Evolutionary conservation across 2,797 vertebrate genomes (phyloP).

Genomic region (Clangula hyemalis): DNA sequence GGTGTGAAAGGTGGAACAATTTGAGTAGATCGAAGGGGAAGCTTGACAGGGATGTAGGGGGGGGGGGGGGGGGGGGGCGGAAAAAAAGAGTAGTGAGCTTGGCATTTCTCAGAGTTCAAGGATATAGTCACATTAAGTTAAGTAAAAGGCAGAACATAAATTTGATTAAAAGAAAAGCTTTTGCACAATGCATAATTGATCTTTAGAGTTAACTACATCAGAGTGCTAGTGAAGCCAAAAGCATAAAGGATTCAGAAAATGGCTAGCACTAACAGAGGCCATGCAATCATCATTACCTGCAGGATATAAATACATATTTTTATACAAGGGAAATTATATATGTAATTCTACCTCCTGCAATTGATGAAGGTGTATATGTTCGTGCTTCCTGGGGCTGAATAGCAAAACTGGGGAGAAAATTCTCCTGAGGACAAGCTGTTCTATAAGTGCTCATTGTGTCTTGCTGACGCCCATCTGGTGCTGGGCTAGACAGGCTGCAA

Average conservation of each 20-base stretch:
- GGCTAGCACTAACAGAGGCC: not conserved
- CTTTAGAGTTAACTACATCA: not conserved
- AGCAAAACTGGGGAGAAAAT: not conserved
- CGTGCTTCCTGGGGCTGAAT: not conserved
- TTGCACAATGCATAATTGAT: not conserved
- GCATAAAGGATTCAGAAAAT: not conserved
- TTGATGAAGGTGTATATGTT: not conserved
- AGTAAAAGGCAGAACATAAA: slow-evolving; percentile 4
- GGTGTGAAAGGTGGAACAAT: not conserved
- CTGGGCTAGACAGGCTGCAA: not conserved
- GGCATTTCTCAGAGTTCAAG: not conserved
- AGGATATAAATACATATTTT: no score
- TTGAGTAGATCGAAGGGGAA: not conserved
- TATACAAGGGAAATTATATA: not conserved
- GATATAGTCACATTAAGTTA: not conserved
- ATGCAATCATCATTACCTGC: not conserved
- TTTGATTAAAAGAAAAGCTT: slow-evolving; percentile 16
- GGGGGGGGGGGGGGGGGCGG: no score
- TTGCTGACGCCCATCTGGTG: not conserved
- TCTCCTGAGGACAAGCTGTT: not conserved
- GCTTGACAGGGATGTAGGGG: not conserved
- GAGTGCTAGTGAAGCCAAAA: not conserved
- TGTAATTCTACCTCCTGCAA: not conserved
- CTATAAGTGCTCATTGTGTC: not conserved
- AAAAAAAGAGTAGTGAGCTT: not conserved